A percentile compares a stretch with the other conserved stretches of the same genome.
phyloP scores from a whole-genome alignment of 1,140 invertebrate genomes.

The Drosophila malerkotliana region DNA sequence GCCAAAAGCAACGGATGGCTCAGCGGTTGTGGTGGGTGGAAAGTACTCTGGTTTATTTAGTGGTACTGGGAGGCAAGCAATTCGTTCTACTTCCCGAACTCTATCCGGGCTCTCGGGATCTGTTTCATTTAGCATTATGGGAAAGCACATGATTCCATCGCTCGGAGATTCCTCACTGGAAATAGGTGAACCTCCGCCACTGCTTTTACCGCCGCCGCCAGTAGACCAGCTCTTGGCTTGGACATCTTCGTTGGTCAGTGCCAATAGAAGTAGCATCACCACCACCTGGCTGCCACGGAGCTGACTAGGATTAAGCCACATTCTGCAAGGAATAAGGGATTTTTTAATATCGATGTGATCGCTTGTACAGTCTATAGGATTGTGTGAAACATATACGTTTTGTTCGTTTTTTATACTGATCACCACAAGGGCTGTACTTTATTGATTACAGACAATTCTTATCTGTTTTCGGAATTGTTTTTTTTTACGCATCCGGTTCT shows the following conservation, averaged over 20 bases:
- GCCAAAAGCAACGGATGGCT: slow-evolving; percentile 72
- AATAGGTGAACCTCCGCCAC: slow-evolving; percentile 3
- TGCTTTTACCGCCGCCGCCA: slow-evolving; percentile 4
- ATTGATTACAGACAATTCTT: neutral
- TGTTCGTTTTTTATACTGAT: neutral
- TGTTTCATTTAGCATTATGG: slow-evolving; percentile 72
- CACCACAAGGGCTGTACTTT: neutral
- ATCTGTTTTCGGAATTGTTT: neutral
- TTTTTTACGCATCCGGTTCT: neutral
- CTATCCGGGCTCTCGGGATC: slow-evolving; percentile 54
- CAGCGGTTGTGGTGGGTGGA: slow-evolving; percentile 47
- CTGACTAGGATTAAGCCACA: slow-evolving; percentile 39
- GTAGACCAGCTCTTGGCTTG: slow-evolving; percentile 54
- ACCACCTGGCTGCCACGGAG: slow-evolving; percentile 39
- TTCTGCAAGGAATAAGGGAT: slow-evolving; percentile 33
- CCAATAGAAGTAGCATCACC: slow-evolving; percentile 39
- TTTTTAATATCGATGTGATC: slow-evolving; percentile 6
- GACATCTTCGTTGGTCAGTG: slow-evolving; percentile 42
- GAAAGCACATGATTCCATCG: slow-evolving; percentile 70
- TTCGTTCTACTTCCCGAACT: slow-evolving; percentile 53
- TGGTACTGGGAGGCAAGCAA: slow-evolving; percentile 73
- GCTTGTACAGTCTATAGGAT: neutral
- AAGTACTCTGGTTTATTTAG: slow-evolving; percentile 11
- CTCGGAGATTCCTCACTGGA: slow-evolving; percentile 33
- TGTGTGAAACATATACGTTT: neutral